Base-by-base conservation (phyloP, 2,113 vertebrate species). In the Colaptes auratus region DNA sequence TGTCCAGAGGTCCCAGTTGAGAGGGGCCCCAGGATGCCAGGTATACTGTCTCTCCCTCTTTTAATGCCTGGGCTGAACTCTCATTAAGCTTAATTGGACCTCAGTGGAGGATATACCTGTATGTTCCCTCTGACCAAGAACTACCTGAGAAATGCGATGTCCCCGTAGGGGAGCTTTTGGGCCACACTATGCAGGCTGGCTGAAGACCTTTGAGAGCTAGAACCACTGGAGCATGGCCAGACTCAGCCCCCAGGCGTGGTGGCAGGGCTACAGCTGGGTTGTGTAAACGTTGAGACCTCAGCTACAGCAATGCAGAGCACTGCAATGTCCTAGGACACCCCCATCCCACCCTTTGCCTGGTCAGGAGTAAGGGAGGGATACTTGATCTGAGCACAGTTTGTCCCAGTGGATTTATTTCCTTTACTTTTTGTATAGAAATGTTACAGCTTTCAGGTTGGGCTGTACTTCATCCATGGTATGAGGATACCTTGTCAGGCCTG, bases 31-130 rank as follows among this genome's bases (percentile, higher is more conserved):
- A 71, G 75, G 65, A 77, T 56, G 60, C 39, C 5, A 1, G 24
- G 25, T 28, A 0, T 76, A 77, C 81, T 94, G 84, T 88, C 77
- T 93, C 55, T 82, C 28, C 23, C 20, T 84, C 36, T 42, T 92
- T 92, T 91, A 71, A 90, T 91, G 79, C 33, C n/a, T 71, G 46
- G 81, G 59, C 59, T 95, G 90, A 96, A 61, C 44, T 89, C 90
- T 90, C 86, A 88, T 94, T 95, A 95, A 50, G 85, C 31, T 30
- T 94, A 88, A 94, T 61, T 80, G 91, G 61, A 82, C 6, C 31
- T 88, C 55, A 39, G 39, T 33, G 56, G 33, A 89, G 52, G 65
- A 84, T 80, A 65, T 75, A 95, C 88, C 91, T 96, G 88, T 86
- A 53, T 61, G 44, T 25, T 86, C 33, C 52, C 21, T 0, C 0